Conservation (phyloP, 2,888 invertebrate species). For the Cabera pusaria region DNA sequence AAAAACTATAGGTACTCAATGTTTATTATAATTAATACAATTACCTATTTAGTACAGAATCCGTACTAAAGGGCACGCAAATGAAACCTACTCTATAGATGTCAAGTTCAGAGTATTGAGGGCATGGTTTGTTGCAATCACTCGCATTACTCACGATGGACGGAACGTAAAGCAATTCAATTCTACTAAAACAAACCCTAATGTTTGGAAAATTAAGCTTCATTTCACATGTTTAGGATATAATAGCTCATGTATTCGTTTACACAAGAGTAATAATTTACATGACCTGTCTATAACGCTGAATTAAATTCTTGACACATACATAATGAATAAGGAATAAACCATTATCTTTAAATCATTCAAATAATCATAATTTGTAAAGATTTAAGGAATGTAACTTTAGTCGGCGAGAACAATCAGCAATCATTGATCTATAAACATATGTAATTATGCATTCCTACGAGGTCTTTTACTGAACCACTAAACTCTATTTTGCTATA, state of each 20-base stretch:
- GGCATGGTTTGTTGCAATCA: slow-evolving; percentile 52
- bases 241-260: slow-evolving; percentile 2
- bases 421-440: too few relatives aligned
- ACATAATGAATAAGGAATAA: too few relatives aligned
- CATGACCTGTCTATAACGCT: slow-evolving; percentile 6
- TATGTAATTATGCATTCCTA: too few relatives aligned
- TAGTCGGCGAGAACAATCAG: too few relatives aligned
- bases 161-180: slow-evolving; percentile 19
- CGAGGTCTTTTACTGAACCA: too few relatives aligned
- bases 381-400: too few relatives aligned
- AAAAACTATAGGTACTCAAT: too few relatives aligned
- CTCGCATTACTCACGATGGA: slow-evolving; percentile 50
- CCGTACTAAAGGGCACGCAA: slow-evolving; percentile 26
- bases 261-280: slow-evolving; percentile 11
- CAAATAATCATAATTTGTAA: too few relatives aligned
- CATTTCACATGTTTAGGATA: slow-evolving; percentile 4
- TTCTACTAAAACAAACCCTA: slow-evolving; percentile 13
- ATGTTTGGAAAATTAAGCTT: slow-evolving; percentile 1
- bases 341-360: too few relatives aligned
- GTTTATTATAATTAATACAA: too few relatives aligned
- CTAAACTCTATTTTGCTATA: too few relatives aligned
- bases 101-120: slow-evolving; percentile 68
- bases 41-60: slow-evolving; percentile 13
- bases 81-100: slow-evolving; percentile 47
- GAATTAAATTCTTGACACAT: slow-evolving; percentile 5